Base-by-base conservation (phyloP, 2,888 invertebrate species). In the Euclidia mi region DNA sequence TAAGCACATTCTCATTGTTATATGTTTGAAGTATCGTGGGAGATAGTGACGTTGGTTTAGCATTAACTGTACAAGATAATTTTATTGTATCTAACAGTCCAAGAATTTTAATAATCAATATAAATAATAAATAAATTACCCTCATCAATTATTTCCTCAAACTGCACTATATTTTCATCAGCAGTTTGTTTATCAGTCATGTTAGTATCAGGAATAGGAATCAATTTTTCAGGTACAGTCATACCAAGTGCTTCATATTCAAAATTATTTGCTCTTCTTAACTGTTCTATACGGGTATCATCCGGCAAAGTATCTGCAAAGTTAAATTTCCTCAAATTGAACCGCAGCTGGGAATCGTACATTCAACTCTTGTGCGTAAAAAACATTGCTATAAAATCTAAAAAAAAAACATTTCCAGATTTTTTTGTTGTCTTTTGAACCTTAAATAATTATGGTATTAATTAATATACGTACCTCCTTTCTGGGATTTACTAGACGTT, bases 161-260 rank as follows among this genome's bases (percentile, higher is more conserved):
- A 49, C 15, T 40, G 41, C n/a, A 49, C 49, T 9, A 49, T 49
- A 41, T 41, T 49, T 49, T 49, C 49, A 42, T 12, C 49, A n/a
- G 42, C 32, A 34, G 32, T 49, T 49, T 41, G 42, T 49, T 41
- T 12, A 41, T 4, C 34, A 49, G 41, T 10, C 12, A 49, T 25
- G 14, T 49, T 20, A 49, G 49, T 49, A 49, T 49, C 49, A 49
- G 49, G 49, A 49, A 41, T 42, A 41, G 3, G 25, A 49, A 49
- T 41, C 41, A 49, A n/a, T 34, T n/a, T 20, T 49, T 49, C 34
- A n/a, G n/a, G n/a, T n/a, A n/a, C 34, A 15, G 11, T 15, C 49
- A 49, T 49, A 49, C 41, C 41, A 41, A 49, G 49, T 32, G 49
- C 25, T 49, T 49, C 49, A 34, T 41, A 42, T 29, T 49, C 49